Percentiles rank a stretch among this genome's conserved stretches.
Evolutionary conservation across 2,113 vertebrate genomes (phyloP).

Genomic region (Atherinomorus stipes): DNA sequence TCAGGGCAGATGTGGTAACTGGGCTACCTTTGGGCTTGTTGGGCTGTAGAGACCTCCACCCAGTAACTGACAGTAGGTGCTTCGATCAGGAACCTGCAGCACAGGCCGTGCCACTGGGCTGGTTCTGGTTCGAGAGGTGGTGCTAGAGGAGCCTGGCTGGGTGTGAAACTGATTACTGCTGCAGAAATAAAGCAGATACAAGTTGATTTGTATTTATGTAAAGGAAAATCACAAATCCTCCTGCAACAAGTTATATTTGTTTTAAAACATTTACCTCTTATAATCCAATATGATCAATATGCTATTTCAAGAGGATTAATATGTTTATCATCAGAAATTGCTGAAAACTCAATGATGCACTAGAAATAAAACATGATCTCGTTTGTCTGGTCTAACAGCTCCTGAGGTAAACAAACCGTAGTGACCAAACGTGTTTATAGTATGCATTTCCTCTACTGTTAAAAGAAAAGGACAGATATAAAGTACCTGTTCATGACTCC

Average conservation of each 20-base stretch:
- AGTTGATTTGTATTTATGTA: background rate
- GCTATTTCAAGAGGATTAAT: background rate
- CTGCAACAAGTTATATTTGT: too few species aligned
- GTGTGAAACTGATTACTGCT: conserved; percentile 76
- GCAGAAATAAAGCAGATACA: conserved; percentile 8
- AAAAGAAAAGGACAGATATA: background rate
- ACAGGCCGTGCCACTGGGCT: conserved; percentile 84
- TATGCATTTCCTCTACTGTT: background rate
- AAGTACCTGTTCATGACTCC: conserved; percentile 75
- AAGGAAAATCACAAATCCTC: background rate
- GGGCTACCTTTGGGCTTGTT: conserved; percentile 75
- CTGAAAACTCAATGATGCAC: background rate
- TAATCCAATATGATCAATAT: too few species aligned
- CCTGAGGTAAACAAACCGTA: background rate
- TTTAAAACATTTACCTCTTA: too few species aligned
- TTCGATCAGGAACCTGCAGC: conserved; percentile 82
- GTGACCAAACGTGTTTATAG: conserved; percentile 13
- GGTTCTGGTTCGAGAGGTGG: conserved; percentile 53
- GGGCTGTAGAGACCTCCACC: conserved; percentile 81
- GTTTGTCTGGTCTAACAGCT: conserved; percentile 20
- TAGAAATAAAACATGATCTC: conserved; percentile 2
- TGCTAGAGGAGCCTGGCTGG: conserved; percentile 60
- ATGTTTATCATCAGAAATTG: background rate
- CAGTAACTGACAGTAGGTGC: conserved; percentile 80
- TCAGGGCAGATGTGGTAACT: background rate